Percentiles rank a stretch among this genome's conserved stretches.
Conservation (phyloP, 2,888 invertebrate genomes). For the Caradrina clavipalpis region DNA sequence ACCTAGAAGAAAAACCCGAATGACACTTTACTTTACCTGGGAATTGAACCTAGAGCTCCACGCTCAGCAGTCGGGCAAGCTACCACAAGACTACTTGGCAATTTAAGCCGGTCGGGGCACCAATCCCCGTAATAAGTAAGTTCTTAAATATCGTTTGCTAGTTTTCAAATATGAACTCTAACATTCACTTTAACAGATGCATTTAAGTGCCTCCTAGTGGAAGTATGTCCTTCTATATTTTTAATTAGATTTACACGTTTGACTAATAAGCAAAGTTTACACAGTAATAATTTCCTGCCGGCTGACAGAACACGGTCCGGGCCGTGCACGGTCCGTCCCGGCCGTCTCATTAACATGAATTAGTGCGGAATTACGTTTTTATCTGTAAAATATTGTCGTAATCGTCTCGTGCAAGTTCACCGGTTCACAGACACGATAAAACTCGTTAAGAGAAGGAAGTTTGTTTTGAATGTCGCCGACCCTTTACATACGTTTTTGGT, state of each 20-base stretch:
- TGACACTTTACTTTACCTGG: too few relatives aligned
- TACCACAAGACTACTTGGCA: too few relatives aligned
- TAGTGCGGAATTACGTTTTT: constrained; percentile 47
- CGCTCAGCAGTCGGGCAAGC: too few relatives aligned
- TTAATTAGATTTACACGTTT: constrained; percentile 13
- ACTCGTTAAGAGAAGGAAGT: constrained; percentile 27
- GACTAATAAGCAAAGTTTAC: constrained; percentile 39
- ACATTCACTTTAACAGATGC: too few relatives aligned
- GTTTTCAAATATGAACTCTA: too few relatives aligned
- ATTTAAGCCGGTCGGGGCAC: too few relatives aligned
- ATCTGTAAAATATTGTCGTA: constrained; percentile 39
- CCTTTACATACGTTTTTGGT: neutral
- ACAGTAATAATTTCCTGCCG: constrained; percentile 25
- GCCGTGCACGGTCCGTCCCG: neutral
- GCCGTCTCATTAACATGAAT: constrained; percentile 56
- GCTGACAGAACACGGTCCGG: constrained; percentile 14
- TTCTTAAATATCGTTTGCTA: too few relatives aligned
- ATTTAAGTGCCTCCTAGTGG: too few relatives aligned
- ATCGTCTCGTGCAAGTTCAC: constrained; percentile 42
- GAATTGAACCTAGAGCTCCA: too few relatives aligned
- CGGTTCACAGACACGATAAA: constrained; percentile 43
- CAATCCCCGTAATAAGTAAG: too few relatives aligned
- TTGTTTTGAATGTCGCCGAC: constrained; percentile 28
- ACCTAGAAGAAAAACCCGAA: too few relatives aligned
- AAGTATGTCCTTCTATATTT: neutral